phyloP scores from a whole-genome alignment of 2,888 invertebrate genomes.

The Chymomyza caudatula region DNA sequence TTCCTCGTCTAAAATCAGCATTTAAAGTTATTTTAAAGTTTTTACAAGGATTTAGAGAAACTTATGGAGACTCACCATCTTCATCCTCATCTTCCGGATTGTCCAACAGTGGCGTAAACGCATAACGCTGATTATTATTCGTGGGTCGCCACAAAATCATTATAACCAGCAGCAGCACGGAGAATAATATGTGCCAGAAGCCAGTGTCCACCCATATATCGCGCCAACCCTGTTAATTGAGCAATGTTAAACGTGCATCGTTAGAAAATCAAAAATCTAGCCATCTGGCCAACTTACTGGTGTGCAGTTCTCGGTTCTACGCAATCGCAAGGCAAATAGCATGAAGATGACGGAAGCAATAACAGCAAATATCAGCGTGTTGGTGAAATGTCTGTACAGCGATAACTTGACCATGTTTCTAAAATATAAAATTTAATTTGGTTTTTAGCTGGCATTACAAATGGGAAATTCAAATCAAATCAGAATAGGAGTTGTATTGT shows the following conservation, averaged over 20 bases:
- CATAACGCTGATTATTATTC: slow-evolving; percentile 95
- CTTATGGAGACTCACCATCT: slow-evolving; percentile 78
- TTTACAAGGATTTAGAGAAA: not conserved
- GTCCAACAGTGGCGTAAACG: slow-evolving; percentile 95
- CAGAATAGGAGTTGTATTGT: not conserved
- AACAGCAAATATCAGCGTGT: slow-evolving; percentile 94
- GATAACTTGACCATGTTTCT: slow-evolving; percentile 94
- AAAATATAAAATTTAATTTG: slow-evolving; percentile 52
- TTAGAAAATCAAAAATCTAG: not conserved
- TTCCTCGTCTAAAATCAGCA: slow-evolving; percentile 82
- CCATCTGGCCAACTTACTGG: slow-evolving; percentile 79
- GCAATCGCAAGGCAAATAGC: slow-evolving; percentile 93
- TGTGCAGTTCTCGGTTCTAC: slow-evolving; percentile 86
- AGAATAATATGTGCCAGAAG: slow-evolving; percentile 96
- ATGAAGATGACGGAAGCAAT: slow-evolving; percentile 94
- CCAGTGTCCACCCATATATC: slow-evolving; percentile 96
- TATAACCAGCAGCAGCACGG: slow-evolving; percentile 90
- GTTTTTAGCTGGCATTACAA: not conserved
- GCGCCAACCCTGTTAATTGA: slow-evolving; percentile 86
- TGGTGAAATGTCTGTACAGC: slow-evolving; percentile 95
- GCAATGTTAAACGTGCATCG: not conserved
- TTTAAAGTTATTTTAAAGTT: not conserved
- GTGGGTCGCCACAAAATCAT: slow-evolving; percentile 98
- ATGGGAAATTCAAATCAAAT: not conserved
- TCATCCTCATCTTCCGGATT: slow-evolving; percentile 88